Evolutionary conservation across 2,113 vertebrate species (phyloP).

Genomic region (Seriola rivoliana): DNA sequence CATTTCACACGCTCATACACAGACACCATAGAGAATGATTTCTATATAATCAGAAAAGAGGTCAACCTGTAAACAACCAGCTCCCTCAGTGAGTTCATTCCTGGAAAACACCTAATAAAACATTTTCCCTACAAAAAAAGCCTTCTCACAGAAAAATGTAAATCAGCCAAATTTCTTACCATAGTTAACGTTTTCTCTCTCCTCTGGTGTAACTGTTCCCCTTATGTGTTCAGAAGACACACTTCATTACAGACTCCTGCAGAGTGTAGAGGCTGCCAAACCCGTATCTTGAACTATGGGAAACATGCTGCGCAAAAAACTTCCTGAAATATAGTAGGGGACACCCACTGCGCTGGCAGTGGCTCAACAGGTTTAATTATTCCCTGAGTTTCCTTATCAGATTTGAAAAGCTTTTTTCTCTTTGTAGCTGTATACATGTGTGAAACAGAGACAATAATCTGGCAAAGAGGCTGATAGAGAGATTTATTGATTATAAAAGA

Average conservation of each 20-base stretch:
- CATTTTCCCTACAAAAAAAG: not conserved
- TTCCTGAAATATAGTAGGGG: constrained; percentile 67
- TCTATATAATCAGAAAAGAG: constrained; percentile 6
- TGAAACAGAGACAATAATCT: not conserved
- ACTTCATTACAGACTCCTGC: not conserved
- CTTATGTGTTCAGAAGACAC: not conserved
- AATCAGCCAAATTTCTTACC: constrained; percentile 4
- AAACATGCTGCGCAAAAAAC: constrained; percentile 19
- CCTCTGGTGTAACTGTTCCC: not conserved
- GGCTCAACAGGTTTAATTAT: constrained; percentile 69
- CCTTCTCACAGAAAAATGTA: not conserved
- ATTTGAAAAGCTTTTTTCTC: not conserved
- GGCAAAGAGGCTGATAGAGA: too few species aligned
- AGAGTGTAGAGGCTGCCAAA: constrained; percentile 12
- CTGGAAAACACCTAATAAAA: not conserved
- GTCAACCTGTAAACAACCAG: not conserved
- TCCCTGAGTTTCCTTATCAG: constrained; percentile 49
- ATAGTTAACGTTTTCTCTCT: not conserved
- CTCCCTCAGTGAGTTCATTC: not conserved
- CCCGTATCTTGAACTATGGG: constrained; percentile 13
- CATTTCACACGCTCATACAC: not conserved
- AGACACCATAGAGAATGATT: not conserved
- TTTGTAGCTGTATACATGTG: not conserved
- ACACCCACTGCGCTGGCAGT: constrained; percentile 9
- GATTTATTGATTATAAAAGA: too few species aligned